Conservation (phyloP, 1,140 invertebrate genomes). For the Sarcophaga bullata region DNA sequence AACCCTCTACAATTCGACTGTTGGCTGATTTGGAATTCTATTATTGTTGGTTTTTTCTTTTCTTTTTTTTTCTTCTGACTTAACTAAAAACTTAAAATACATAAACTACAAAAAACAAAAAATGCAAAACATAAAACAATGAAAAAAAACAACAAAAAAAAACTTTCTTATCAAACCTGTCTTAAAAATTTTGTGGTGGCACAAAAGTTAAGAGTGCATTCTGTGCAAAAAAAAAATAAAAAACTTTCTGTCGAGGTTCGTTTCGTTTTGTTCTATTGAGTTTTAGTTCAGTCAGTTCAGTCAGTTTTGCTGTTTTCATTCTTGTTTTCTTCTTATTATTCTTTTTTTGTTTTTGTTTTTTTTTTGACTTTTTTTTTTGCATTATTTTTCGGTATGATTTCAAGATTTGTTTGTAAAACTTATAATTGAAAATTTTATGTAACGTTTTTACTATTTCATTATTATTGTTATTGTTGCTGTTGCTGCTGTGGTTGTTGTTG, state of each 20-base stretch:
- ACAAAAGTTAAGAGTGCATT: slow-evolving; percentile 38
- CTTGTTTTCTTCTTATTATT: no score
- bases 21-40: slow-evolving; percentile 13
- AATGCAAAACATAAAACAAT: no score
- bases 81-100: slow-evolving; percentile 1
- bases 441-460: neutral
- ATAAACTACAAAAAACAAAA: neutral
- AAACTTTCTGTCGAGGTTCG: slow-evolving; percentile 22
- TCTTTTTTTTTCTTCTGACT: neutral
- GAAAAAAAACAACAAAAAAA: no score
- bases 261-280: neutral
- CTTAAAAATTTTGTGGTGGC: slow-evolving; percentile 33
- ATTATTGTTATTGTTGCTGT: slow-evolving; percentile 26
- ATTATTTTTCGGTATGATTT: slow-evolving; percentile 27
- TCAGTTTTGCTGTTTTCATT: no score
- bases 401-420: slow-evolving; percentile 37
- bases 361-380: neutral
- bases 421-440: slow-evolving; percentile 39
- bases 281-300: no score
- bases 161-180: slow-evolving; percentile 31
- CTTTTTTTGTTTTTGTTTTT: neutral
- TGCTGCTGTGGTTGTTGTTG: neutral
- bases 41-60: neutral
- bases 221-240: neutral
- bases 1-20: neutral